Evolutionary conservation across 2,113 vertebrate genomes (phyloP), one percentile per base, ranked within the genome.

Genomic region (Propithecus coquereli): DNA sequence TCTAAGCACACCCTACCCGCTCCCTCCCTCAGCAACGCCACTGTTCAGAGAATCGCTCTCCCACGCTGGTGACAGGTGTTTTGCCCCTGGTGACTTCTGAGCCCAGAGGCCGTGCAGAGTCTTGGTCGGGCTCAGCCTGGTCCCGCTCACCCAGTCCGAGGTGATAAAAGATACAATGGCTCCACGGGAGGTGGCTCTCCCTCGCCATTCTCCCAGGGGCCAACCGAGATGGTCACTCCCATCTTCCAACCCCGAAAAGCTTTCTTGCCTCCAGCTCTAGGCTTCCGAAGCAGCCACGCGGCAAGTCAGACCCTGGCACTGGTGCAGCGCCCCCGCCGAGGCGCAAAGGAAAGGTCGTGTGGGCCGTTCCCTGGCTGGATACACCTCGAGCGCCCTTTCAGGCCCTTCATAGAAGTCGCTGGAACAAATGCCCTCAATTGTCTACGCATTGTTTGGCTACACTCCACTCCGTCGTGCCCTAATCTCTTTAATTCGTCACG

Each of bases 91-190:
- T 4, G 17, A 47, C 22, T 1, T 13, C 25, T 59, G 61, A 8
- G 12, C 37, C 10, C 63, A 8, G n/a, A 30, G 47, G 37, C 8
- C 0, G 0, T 3, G 52, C 23, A 66, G 59, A 34, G 32, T 6
- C 10, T 43, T 40, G 5, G 10, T 23, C 0, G 0, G 12, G 27
- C 61, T 81, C 37, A 6, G 27, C 0, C 2, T 20, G 27, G 32
- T 23, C 40, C 57, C 25, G 8, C 12, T 32, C 0, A 2, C 40
- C 23, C n/a, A 6, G 50, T 17, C 11, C 8, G 1, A 30, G 30
- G 8, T 6, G 57, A 34, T 27, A 16, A 74, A 85, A 0, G 3
- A 8, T 5, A 40, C 12, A 3, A 9, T 4, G 32, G 11, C 12
- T 40, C 50, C 32, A 0, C 1, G 16, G 66, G 79, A 40, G 30